phyloP scores from a whole-genome alignment of 2,797 vertebrate genomes.

The Anguilla pacifica region DNA sequence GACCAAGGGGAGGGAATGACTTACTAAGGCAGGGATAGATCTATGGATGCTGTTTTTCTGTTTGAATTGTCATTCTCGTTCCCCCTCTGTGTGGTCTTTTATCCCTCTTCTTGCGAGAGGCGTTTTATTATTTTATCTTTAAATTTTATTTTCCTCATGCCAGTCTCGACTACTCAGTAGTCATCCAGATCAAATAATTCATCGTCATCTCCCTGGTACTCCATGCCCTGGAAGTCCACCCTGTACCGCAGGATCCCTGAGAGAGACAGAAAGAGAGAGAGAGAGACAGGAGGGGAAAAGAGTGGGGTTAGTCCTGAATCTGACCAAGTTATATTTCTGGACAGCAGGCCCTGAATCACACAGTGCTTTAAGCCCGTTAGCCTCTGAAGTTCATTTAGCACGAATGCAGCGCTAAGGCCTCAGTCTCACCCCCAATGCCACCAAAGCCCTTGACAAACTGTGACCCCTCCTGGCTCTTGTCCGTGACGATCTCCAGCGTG shows the following conservation, averaged over 20 bases:
- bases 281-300: constrained; percentile 4
- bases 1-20: constrained; percentile 76
- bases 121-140: constrained; percentile 80
- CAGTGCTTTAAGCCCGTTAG: not conserved
- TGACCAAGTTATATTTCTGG: not conserved
- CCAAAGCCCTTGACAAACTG: constrained; percentile 99
- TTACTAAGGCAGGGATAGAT: constrained; percentile 77
- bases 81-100: constrained; percentile 62
- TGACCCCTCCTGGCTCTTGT: constrained; percentile 99
- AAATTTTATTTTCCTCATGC: constrained; percentile 72
- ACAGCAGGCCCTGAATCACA: not conserved
- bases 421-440: constrained; percentile 93
- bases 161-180: constrained; percentile 99
- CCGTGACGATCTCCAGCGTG: constrained; percentile 98
- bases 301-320: not conserved
- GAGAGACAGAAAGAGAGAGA: constrained; percentile 49
- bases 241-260: constrained; percentile 98
- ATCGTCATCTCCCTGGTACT: constrained; percentile 97
- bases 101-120: constrained; percentile 75
- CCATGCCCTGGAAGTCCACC: constrained; percentile 99
- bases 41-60: constrained; percentile 35
- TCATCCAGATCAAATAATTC: constrained; percentile 99
- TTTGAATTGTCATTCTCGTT: constrained; percentile 9
- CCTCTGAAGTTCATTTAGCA: not conserved
- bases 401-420: not conserved